Percentiles rank a stretch among this genome's conserved stretches.
These are phyloP conservation scores for Phalacrocorax carbo DNA, from an alignment of 2,113 vertebrate species.

Conservation along the genomic window DNA sequence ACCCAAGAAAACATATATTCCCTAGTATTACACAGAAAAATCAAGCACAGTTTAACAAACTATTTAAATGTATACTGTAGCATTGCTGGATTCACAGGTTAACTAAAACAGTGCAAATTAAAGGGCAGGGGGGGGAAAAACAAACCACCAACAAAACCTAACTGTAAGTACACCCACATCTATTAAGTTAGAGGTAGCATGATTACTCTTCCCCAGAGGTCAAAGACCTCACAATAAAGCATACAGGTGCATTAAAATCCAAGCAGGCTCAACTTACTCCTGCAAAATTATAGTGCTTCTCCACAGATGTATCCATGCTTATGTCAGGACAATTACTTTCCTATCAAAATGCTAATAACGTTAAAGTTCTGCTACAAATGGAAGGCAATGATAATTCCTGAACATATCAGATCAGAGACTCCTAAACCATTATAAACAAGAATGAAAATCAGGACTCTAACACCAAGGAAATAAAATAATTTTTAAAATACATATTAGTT, in stretches of 20 bases:
- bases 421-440: neutral
- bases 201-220: neutral
- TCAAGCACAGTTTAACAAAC: neutral
- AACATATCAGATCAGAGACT: neutral
- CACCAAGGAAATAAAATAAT: neutral
- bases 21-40: neutral
- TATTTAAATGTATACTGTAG: neutral
- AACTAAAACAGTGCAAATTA: neutral
- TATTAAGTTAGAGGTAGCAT: neutral
- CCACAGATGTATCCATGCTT: neutral
- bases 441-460: neutral
- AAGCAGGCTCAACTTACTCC: neutral
- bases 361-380: neutral
- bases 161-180: neutral
- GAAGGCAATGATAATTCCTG: neutral
- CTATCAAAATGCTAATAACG: neutral
- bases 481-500: accelerated
- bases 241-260: neutral
- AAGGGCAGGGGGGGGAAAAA: too few relatives aligned
- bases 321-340: neutral
- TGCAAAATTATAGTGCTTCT: neutral
- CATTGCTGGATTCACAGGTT: neutral
- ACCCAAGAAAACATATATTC: neutral
- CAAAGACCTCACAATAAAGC: neutral
- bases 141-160: neutral